phyloP scores from a whole-genome alignment of 2,797 vertebrate species.

The Allobates femoralis region DNA sequence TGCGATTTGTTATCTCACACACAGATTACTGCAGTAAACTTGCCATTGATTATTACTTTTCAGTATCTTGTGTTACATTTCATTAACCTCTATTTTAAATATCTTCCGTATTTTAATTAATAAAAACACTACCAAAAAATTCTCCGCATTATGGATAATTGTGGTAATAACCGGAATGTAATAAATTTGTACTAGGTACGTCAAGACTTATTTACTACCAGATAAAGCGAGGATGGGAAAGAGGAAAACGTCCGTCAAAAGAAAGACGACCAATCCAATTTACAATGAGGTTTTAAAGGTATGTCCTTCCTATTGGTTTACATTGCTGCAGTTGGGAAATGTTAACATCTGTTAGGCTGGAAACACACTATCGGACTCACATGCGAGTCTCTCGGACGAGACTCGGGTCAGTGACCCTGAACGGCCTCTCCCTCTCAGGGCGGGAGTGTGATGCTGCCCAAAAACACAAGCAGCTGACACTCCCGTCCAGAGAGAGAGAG shows the following conservation, averaged over 20 bases:
- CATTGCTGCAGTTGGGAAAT: not conserved
- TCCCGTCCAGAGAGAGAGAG: no score
- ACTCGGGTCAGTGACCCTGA: no score
- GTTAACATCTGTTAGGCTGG: not conserved
- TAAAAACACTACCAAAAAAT: not conserved
- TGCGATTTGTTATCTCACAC: not conserved
- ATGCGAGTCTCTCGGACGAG: no score
- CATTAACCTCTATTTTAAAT: not conserved
- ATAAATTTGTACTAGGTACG: slow-evolving; percentile 68
- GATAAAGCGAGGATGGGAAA: slow-evolving; percentile 79
- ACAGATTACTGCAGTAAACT: not conserved
- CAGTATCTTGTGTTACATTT: not conserved
- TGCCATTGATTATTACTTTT: not conserved
- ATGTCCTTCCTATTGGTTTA: slow-evolving; percentile 2
- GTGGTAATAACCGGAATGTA: not conserved
- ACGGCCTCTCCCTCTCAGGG: no score
- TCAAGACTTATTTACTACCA: slow-evolving; percentile 77
- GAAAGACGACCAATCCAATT: slow-evolving; percentile 73
- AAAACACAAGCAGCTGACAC: no score
- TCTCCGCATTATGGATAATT: not conserved
- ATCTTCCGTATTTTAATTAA: not conserved
- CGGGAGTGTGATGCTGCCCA: no score
- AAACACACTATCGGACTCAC: no score
- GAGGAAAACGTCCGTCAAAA: slow-evolving; percentile 76
- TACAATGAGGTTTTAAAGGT: slow-evolving; percentile 76